Conservation (phyloP, 2,113 vertebrate species). For the Chaetops frenatus region DNA sequence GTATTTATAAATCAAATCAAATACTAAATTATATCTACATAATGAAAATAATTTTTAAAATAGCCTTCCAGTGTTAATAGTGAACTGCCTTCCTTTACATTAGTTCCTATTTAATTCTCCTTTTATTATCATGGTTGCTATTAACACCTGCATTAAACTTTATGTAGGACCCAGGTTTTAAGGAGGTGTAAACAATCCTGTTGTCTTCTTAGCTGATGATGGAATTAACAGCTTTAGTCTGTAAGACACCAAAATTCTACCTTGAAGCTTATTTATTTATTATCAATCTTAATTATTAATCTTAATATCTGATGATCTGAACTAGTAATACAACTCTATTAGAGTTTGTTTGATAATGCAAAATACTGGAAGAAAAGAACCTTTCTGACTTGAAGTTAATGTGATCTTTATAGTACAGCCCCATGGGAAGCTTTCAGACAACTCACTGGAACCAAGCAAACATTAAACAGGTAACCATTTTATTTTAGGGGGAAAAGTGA, state of each 20-base stretch:
- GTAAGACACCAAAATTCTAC: neutral
- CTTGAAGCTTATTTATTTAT: neutral
- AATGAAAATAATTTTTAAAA: neutral
- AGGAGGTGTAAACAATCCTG: neutral
- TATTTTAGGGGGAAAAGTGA: neutral
- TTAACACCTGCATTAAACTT: neutral
- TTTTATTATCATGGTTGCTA: neutral
- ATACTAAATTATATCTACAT: neutral
- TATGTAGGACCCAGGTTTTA: neutral
- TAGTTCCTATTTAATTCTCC: neutral
- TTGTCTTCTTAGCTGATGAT: neutral
- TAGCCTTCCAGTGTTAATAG: neutral
- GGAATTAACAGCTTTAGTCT: neutral
- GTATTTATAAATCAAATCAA: neutral
- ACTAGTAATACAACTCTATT: neutral
- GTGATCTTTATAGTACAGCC: conserved; percentile 30
- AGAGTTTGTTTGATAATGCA: neutral
- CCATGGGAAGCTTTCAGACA: conserved; percentile 50
- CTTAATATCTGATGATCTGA: neutral
- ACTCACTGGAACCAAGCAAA: conserved; percentile 37
- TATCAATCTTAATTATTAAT: neutral
- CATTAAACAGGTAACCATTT: conserved; percentile 28
- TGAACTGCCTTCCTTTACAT: neutral
- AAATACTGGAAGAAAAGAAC: neutral
- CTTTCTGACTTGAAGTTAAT: conserved; percentile 20